These are phyloP conservation scores for Campoletis sonorensis DNA, from an alignment of 1,140 invertebrate species.

Conservation along the genomic window DNA sequence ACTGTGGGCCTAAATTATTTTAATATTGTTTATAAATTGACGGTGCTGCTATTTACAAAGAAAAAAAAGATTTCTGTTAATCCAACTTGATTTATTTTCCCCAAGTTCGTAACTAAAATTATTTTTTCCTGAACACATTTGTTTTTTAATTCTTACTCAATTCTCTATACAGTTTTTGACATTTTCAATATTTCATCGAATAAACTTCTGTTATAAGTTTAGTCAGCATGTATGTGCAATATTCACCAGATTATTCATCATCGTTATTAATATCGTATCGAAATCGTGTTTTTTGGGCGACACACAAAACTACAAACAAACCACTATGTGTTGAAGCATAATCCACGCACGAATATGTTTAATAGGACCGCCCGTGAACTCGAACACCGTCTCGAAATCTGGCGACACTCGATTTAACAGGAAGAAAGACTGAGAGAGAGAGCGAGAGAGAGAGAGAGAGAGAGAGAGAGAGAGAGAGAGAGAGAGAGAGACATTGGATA, in stretches of 20 bases:
- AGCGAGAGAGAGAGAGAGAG: neutral
- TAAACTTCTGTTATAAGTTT: conserved; percentile 1
- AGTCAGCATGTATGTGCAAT: conserved; percentile 10
- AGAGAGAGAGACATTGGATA: neutral
- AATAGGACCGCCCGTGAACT: conserved; percentile 54
- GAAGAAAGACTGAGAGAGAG: neutral
- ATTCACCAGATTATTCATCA: conserved; percentile 38
- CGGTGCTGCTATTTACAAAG: too few species aligned
- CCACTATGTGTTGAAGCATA: neutral
- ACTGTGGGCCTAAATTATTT: too few species aligned
- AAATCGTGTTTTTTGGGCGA: conserved; percentile 44
- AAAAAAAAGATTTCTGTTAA: too few species aligned
- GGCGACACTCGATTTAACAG: conserved; percentile 49
- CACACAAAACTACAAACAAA: conserved; percentile 25
- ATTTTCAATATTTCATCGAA: conserved; percentile 39
- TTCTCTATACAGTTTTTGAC: conserved; percentile 4
- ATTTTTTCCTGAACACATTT: too few species aligned
- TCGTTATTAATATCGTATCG: conserved; percentile 51
- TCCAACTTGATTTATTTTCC: too few species aligned
- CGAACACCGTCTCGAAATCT: conserved; percentile 47
- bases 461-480: neutral
- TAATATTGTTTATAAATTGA: too few species aligned
- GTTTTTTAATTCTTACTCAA: neutral
- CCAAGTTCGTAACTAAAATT: too few species aligned
- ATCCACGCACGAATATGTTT: conserved; percentile 40